These are phyloP conservation scores for Lonchura striata DNA, from an alignment of 2,113 vertebrate genomes.

Conservation along the genomic window DNA sequence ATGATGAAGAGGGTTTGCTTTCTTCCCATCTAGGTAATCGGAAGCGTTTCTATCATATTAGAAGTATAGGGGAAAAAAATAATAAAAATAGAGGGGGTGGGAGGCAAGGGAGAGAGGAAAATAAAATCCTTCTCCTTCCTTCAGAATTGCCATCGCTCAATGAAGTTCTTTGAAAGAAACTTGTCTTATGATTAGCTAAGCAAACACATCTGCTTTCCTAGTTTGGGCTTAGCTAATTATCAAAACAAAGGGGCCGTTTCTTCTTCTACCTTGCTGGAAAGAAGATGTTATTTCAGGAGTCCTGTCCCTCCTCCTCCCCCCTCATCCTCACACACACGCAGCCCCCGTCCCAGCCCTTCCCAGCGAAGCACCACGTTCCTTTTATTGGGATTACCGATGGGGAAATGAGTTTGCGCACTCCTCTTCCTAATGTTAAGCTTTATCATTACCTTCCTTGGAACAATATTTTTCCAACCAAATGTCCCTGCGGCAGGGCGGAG, in stretches of 20 bases:
- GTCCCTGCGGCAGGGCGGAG: slow-evolving; percentile 54
- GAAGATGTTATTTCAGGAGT: slow-evolving; percentile 78
- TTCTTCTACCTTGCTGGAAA: slow-evolving; percentile 76
- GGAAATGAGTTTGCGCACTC: slow-evolving; percentile 75
- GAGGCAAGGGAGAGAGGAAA: neutral
- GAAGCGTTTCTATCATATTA: slow-evolving; percentile 21
- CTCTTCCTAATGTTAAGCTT: slow-evolving; percentile 74
- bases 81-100: neutral
- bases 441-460: slow-evolving; percentile 76
- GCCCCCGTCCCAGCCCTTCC: slow-evolving; percentile 53
- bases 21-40: slow-evolving; percentile 35
- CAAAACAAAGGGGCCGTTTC: slow-evolving; percentile 73
- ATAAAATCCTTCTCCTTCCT: neutral
- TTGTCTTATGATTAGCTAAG: slow-evolving; percentile 80
- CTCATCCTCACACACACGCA: neutral
- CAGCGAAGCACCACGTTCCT: slow-evolving; percentile 63
- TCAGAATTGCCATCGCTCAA: slow-evolving; percentile 43
- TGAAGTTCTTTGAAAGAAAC: slow-evolving; percentile 73
- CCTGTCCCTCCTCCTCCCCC: neutral
- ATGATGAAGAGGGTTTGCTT: neutral
- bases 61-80: neutral
- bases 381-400: slow-evolving; percentile 79
- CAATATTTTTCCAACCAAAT: slow-evolving; percentile 76
- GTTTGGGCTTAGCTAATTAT: slow-evolving; percentile 77
- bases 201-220: slow-evolving; percentile 81